Evolutionary conservation across 2,888 invertebrate species (phyloP).

Genomic region (Horisme vitalbata): DNA sequence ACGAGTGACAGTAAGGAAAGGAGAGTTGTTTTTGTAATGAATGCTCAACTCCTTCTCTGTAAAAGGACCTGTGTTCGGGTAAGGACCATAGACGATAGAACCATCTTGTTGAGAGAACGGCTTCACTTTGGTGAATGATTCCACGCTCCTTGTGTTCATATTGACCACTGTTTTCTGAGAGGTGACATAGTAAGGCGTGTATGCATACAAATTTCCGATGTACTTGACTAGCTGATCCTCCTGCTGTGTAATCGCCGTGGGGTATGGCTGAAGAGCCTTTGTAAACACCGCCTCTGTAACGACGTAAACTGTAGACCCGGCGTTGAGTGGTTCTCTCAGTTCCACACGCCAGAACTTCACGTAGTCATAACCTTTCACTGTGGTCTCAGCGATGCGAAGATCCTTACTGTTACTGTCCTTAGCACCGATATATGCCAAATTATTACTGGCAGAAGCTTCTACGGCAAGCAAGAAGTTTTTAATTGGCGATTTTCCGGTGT

Average conservation of each 20-base stretch:
- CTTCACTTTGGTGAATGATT: constrained; percentile 91
- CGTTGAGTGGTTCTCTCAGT: constrained; percentile 83
- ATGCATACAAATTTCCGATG: constrained; percentile 91
- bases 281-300: constrained; percentile 89
- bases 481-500: constrained; percentile 88
- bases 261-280: constrained; percentile 91
- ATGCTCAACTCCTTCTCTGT: constrained; percentile 86
- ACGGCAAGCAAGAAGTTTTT: constrained; percentile 88
- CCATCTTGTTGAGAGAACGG: constrained; percentile 91
- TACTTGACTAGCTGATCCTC: constrained; percentile 97
- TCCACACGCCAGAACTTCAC: constrained; percentile 82
- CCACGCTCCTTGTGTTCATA: constrained; percentile 90
- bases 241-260: constrained; percentile 93
- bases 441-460: constrained; percentile 83
- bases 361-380: constrained; percentile 75
- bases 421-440: constrained; percentile 89
- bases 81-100: constrained; percentile 94
- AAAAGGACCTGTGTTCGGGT: constrained; percentile 86
- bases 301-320: constrained; percentile 82
- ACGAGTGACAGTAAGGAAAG: constrained; percentile 96
- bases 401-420: constrained; percentile 85
- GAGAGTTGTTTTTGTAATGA: constrained; percentile 98
- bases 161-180: constrained; percentile 92
- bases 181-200: constrained; percentile 90
- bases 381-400: constrained; percentile 76